Conservation (phyloP, 2,888 invertebrate species). For the Acheta domesticus region DNA sequence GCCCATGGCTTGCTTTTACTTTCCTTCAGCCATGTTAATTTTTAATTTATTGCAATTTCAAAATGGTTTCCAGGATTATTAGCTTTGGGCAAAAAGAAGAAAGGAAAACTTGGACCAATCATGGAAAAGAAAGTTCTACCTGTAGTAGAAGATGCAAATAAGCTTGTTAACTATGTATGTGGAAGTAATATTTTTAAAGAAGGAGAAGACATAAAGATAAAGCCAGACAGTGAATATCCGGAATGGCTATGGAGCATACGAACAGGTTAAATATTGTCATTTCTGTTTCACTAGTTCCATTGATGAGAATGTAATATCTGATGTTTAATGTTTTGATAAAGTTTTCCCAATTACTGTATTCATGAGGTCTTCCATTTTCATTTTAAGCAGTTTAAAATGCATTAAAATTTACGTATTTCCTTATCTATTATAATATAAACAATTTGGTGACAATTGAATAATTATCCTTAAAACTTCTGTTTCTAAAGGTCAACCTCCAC, state of each 20-base stretch:
- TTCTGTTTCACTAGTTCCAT: not conserved
- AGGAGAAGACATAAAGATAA: constrained; percentile 70
- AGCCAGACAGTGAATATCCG: constrained; percentile 80
- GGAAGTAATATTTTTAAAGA: constrained; percentile 80
- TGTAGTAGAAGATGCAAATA: constrained; percentile 79
- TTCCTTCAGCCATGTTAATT: too few species aligned
- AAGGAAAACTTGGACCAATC: constrained; percentile 58
- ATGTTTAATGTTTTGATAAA: too few species aligned
- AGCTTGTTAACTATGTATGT: constrained; percentile 72
- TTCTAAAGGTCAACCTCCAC: constrained; percentile 51
- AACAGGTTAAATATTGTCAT: constrained; percentile 49
- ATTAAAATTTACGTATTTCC: not conserved
- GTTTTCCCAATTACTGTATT: too few species aligned
- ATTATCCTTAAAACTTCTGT: not conserved
- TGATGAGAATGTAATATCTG: too few species aligned
- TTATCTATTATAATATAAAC: too few species aligned
- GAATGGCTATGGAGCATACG: constrained; percentile 84
- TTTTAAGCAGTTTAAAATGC: not conserved
- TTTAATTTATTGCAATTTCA: too few species aligned
- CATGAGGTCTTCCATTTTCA: too few species aligned
- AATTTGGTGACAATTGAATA: too few species aligned
- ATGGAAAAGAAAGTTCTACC: constrained; percentile 71
- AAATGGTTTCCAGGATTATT: not conserved
- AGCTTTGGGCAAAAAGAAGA: constrained; percentile 46
- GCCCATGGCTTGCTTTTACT: too few species aligned